Evolutionary conservation across 2,888 invertebrate genomes (phyloP).

Genomic region (Drosophila villosipedis): DNA sequence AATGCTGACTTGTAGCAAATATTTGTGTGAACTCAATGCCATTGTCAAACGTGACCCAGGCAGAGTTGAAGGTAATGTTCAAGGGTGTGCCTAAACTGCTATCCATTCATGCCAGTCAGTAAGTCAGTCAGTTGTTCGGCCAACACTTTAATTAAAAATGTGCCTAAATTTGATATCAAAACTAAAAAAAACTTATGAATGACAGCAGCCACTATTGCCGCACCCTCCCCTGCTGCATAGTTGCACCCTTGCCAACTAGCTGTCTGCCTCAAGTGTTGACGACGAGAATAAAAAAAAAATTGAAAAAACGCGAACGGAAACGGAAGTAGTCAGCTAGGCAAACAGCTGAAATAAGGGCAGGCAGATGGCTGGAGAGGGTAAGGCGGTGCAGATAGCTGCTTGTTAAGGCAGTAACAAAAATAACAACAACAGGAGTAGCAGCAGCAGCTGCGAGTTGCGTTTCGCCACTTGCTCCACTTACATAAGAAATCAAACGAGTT

Average conservation of each 20-base stretch:
- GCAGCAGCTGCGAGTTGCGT: conserved; percentile 35
- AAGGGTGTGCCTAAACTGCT: conserved; percentile 26
- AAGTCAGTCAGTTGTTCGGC: conserved; percentile 28
- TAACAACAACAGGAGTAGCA: conserved; percentile 5
- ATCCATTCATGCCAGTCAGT: conserved; percentile 29
- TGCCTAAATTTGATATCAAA: conserved; percentile 45
- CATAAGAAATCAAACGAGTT: conserved; percentile 64
- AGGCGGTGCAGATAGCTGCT: conserved; percentile 38
- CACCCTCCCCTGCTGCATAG: background rate
- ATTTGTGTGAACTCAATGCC: conserved; percentile 8
- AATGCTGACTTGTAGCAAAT: background rate
- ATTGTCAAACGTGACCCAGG: conserved; percentile 1
- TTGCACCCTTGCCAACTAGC: conserved; percentile 36
- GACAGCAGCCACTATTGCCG: conserved; percentile 26
- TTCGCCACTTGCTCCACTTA: conserved; percentile 66
- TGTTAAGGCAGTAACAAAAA: conserved; percentile 51
- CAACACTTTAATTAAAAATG: conserved; percentile 73
- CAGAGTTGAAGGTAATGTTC: conserved; percentile 8
- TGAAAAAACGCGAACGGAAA: conserved; percentile 53
- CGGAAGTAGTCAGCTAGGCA: conserved; percentile 64
- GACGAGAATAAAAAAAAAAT: background rate
- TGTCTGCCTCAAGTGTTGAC: conserved; percentile 58
- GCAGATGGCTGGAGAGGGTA: background rate
- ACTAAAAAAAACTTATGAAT: conserved; percentile 63
- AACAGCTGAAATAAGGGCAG: conserved; percentile 23